Conservation (phyloP, 2,888 invertebrate genomes). For the Hirudinaria manillensis region DNA sequence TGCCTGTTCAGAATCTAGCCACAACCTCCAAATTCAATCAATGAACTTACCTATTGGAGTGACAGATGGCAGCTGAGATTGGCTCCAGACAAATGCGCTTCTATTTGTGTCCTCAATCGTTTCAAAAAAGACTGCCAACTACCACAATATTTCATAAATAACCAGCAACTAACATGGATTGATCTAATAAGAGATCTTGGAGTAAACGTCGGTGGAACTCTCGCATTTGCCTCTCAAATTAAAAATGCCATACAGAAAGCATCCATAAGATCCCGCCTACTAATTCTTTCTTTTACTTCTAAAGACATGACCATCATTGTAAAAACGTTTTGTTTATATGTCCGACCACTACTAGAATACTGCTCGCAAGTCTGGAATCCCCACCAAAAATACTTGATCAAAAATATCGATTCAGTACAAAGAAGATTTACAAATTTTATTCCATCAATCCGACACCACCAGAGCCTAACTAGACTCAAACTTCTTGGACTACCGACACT, state of each 20-base stretch:
- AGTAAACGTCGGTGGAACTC: background rate
- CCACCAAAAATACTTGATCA: background rate
- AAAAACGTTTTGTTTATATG: background rate
- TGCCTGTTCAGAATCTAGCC: constrained; percentile 1
- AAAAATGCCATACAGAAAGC: background rate
- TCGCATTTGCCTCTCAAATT: background rate
- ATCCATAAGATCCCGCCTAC: too few relatives aligned
- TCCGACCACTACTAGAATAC: background rate
- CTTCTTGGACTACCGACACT: background rate
- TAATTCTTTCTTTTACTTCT: constrained; percentile 6
- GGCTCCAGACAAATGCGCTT: background rate
- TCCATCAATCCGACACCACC: background rate
- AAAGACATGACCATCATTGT: background rate
- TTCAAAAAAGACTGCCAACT: too few relatives aligned
- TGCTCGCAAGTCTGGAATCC: background rate
- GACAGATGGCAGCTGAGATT: background rate
- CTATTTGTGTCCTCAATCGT: too few relatives aligned
- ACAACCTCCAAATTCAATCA: background rate
- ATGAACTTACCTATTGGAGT: constrained; percentile 6
- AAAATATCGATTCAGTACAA: too few relatives aligned
- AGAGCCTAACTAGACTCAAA: background rate
- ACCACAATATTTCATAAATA: background rate
- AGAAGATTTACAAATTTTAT: constrained; percentile 7
- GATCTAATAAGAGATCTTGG: background rate
- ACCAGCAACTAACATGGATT: background rate